Conservation (phyloP, 2,113 vertebrate genomes). For the Cyphomyrus discorhynchus region DNA sequence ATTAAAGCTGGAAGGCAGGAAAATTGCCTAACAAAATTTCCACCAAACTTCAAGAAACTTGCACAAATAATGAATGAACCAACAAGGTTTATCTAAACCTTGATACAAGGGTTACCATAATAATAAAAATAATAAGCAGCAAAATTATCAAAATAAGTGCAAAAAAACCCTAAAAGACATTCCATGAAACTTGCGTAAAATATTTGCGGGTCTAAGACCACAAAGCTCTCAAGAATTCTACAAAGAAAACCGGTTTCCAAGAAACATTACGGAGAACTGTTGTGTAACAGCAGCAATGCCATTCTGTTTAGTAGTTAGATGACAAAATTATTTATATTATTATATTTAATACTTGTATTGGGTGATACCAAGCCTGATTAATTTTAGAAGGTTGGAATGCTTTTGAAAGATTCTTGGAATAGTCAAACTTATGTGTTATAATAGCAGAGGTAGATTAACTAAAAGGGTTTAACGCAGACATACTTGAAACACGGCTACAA, state of each 20-base stretch:
- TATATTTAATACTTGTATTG: not conserved
- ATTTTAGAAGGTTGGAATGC: not conserved
- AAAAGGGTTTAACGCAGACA: not conserved
- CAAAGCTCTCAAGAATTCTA: not conserved
- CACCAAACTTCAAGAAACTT: not conserved
- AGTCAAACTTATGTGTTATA: not conserved
- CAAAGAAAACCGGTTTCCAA: not conserved
- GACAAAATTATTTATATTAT: not conserved
- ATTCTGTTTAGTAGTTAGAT: not conserved
- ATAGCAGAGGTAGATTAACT: not conserved
- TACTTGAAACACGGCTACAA: not conserved
- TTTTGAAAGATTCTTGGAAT: not conserved
- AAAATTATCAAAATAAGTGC: not conserved
- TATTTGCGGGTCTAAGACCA: not conserved
- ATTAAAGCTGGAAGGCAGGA: not conserved
- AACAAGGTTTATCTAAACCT: slow-evolving; percentile 1
- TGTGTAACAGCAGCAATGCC: not conserved
- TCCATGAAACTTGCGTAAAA: not conserved
- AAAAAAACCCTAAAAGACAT: not conserved
- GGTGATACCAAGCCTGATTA: not conserved
- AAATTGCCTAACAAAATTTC: not conserved
- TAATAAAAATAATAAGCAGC: not conserved
- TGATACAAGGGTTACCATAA: not conserved
- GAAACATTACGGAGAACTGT: not conserved
- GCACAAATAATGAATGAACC: not conserved